Percentiles rank a stretch among this genome's conserved stretches.
Evolutionary conservation across 2,797 vertebrate species (phyloP).

Genomic region (Arremon brunneinucha): DNA sequence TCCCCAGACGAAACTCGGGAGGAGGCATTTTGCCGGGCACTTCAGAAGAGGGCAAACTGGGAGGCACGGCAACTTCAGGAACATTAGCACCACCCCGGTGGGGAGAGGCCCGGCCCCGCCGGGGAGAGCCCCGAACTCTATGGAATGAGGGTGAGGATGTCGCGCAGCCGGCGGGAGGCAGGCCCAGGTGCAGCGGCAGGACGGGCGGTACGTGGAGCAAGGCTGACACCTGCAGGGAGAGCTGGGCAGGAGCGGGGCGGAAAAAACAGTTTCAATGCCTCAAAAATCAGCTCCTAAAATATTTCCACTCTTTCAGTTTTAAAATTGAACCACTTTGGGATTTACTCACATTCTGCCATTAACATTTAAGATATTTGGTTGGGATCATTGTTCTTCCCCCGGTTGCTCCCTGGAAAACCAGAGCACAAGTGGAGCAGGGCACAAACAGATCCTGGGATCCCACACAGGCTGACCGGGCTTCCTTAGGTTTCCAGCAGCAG

Average conservation of each 20-base stretch:
- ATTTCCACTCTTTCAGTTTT: neutral
- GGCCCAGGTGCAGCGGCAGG: neutral
- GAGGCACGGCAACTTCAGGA: neutral
- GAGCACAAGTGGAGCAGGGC: neutral
- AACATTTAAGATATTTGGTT: neutral
- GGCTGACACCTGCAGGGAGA: constrained; percentile 67
- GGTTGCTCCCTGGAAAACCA: neutral
- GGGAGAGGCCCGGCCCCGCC: neutral
- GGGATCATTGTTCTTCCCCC: neutral
- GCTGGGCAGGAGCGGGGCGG: neutral
- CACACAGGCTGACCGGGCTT: neutral
- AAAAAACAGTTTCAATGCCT: rapidly evolving
- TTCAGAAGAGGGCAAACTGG: neutral
- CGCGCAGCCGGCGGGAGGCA: neutral
- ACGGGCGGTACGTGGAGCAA: neutral
- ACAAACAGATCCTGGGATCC: neutral
- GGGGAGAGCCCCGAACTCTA: neutral
- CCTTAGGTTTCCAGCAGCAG: neutral
- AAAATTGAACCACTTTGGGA: neutral
- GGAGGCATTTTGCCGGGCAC: neutral
- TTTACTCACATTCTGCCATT: neutral
- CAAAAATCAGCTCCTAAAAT: neutral
- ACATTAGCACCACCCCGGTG: no score
- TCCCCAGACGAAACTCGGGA: neutral
- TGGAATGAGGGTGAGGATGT: neutral